Base-by-base conservation (phyloP, 2,797 vertebrate species). In the Dallia pectoralis region DNA sequence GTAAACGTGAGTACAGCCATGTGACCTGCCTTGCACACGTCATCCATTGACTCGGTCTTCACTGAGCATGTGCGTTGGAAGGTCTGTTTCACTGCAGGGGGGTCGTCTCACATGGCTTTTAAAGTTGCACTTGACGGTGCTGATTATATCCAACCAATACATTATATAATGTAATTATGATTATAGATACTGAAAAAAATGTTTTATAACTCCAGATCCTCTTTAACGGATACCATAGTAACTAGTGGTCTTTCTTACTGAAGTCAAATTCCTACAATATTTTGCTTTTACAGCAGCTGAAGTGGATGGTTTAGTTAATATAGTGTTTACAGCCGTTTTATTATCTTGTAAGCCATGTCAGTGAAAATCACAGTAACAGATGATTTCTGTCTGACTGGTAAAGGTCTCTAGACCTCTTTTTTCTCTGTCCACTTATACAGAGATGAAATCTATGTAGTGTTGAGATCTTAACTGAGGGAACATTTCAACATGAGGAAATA, bases 41-140 rank as follows among this genome's bases (percentile, higher is more conserved):
- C 80, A 81, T 74, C 70, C 16, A 64, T 84, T 82, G 73, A 86
- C 87, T 81, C 83, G 84, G 77, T 87, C 85, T 30, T 4, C 40
- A 61, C 80, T 79, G 83, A 82, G 82, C 79, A 68, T 72, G 79
- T 75, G 63, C 69, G 75, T 75, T 8, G 74, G 74, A 82, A 67
- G 72, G 76, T 48, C 71, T 71, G 75, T 69, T 14, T 11, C 61
- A 27, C 56, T 61, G 25, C 27, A n/a, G n/a, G 56, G 25, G 56
- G 56, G 25, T 27, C 9, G n/a, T 56, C 5, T n/a, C 8, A 56
- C 19, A 59, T 19, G 18, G 6, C 16, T 6, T 19, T 51, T 51
- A 16, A 51, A 56, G 51, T 22, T 56, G 7, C 11, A 7, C 19
- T 56, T 56, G 19, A 22, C 51, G 9, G 8, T 56, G 22, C 8